Conservation (phyloP, 2,888 invertebrate genomes). For the Amiota communis region DNA sequence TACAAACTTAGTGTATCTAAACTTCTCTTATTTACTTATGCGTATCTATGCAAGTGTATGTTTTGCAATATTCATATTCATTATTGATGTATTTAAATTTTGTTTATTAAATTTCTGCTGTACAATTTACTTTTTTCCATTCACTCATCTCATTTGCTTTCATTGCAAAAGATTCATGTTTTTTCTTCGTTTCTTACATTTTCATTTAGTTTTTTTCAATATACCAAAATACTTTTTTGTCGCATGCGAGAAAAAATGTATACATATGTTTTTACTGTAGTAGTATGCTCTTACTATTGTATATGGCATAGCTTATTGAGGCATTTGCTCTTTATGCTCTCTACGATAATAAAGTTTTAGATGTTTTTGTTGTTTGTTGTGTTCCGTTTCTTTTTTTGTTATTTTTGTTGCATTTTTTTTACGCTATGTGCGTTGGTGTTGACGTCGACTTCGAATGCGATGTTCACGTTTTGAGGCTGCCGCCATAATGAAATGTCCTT, state of each 20-base stretch:
- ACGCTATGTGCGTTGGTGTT: conserved; percentile 57
- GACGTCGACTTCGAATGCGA: conserved; percentile 32
- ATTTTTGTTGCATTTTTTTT: conserved; percentile 30
- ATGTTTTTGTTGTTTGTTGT: conserved; percentile 28
- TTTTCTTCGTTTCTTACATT: too few species aligned
- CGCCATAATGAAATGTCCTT: conserved; percentile 39
- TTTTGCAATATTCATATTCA: too few species aligned
- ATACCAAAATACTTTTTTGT: conserved; percentile 35
- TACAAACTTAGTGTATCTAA: conserved; percentile 27
- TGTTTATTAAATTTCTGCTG: conserved; percentile 7
- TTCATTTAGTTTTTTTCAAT: conserved; percentile 7
- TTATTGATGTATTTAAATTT: conserved; percentile 1
- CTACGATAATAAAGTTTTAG: not conserved
- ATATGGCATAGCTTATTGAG: not conserved
- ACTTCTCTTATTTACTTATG: conserved; percentile 5
- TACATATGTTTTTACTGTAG: too few species aligned
- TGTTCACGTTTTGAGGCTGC: conserved; percentile 24
- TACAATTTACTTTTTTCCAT: not conserved
- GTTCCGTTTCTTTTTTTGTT: not conserved
- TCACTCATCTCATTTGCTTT: too few species aligned
- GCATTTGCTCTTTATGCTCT: conserved; percentile 6
- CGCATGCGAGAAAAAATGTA: conserved; percentile 45
- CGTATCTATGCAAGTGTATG: too few species aligned
- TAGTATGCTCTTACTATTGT: conserved; percentile 24
- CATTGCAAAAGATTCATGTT: conserved; percentile 1